Percentiles rank a stretch among this genome's conserved stretches.
Evolutionary conservation across 2,797 vertebrate genomes (phyloP).

Genomic region (Peromyscus melanophrys): DNA sequence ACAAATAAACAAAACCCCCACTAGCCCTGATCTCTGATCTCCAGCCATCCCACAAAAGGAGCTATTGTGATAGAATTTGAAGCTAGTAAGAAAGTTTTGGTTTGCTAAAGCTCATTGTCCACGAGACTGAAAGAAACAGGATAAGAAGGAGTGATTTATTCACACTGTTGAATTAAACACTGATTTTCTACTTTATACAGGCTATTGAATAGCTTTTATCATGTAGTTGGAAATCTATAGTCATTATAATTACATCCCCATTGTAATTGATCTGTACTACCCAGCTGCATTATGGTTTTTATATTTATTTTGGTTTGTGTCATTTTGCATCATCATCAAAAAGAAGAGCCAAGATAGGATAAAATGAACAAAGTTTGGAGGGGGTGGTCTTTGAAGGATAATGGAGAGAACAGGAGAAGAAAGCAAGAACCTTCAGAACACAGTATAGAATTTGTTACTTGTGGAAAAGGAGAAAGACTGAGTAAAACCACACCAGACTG

Average conservation of each 20-base stretch:
- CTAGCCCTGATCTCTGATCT: neutral
- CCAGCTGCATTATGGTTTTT: conserved; percentile 15
- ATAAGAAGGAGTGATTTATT: neutral
- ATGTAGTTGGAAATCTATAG: neutral
- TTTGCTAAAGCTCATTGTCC: neutral
- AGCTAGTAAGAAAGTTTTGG: neutral
- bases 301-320: conserved; percentile 34
- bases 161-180: conserved; percentile 37
- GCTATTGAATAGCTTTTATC: neutral
- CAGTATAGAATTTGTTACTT: neutral
- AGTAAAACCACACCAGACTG: neutral
- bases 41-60: neutral
- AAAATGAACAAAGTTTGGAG: neutral
- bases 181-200: conserved; percentile 37
- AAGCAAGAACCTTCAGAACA: neutral
- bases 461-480: neutral
- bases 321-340: conserved; percentile 38
- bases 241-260: conserved; percentile 40
- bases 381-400: neutral
- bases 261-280: neutral
- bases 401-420: neutral
- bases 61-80: conserved; percentile 35
- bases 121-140: neutral
- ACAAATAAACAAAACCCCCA: neutral
- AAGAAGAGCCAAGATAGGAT: neutral